Conservation (phyloP, 2,888 invertebrate species). For the Parascotia fuliginaria region DNA sequence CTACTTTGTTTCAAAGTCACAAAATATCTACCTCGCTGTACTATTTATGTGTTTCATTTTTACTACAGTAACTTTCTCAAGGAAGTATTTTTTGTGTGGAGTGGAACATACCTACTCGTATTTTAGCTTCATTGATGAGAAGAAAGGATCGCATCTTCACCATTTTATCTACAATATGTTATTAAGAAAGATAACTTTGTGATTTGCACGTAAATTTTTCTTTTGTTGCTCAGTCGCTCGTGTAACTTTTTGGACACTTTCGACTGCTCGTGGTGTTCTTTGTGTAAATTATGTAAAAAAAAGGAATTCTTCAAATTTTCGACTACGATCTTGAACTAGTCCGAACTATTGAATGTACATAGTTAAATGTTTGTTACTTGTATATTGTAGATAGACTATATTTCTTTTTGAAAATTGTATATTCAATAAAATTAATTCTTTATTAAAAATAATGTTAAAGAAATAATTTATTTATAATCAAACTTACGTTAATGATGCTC, state of each 20-base stretch:
- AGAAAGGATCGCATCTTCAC: conserved; percentile 1
- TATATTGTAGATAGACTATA: conserved; percentile 85
- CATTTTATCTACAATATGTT: conserved; percentile 4
- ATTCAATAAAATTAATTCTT: conserved; percentile 74
- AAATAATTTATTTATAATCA: conserved; percentile 73
- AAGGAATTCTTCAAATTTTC: conserved; percentile 64
- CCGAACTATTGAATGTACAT: conserved; percentile 83
- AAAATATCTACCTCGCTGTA: not conserved
- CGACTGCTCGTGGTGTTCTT: conserved; percentile 63
- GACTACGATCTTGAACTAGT: conserved; percentile 82
- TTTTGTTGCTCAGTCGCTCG: conserved; percentile 39
- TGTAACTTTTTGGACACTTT: conserved; percentile 46
- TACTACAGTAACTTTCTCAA: conserved; percentile 9
- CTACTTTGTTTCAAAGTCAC: conserved; percentile 7
- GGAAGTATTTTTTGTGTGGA: conserved; percentile 9
- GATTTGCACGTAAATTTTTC: not conserved
- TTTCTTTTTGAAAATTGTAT: conserved; percentile 82
- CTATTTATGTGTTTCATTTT: conserved; percentile 5
- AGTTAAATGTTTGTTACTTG: conserved; percentile 85
- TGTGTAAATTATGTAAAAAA: conserved; percentile 76
- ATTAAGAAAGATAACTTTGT: conserved; percentile 4
- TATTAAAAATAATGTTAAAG: conserved; percentile 72
- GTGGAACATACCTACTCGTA: not conserved
- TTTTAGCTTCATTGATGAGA: conserved; percentile 3
- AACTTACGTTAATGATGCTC: conserved; percentile 73